Evolutionary conservation across 2,113 vertebrate genomes (phyloP).

Genomic region (Datnioides undecimradiatus): DNA sequence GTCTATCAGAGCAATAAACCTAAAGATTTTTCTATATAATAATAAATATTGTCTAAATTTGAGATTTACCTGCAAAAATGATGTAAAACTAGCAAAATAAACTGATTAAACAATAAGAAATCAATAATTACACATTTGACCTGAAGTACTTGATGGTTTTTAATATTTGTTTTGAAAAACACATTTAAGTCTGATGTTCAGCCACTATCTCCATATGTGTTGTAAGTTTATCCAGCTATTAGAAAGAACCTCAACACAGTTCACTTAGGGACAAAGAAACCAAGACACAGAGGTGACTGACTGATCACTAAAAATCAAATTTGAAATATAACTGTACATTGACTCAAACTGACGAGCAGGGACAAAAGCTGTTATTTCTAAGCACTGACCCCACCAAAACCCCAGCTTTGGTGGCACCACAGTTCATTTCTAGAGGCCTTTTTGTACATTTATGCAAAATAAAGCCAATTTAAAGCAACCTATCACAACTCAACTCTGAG

Average conservation of each 20-base stretch:
- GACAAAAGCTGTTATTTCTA: too few relatives aligned
- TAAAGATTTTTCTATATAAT: not conserved
- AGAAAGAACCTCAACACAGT: not conserved
- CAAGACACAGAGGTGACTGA: not conserved
- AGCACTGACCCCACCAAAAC: too few relatives aligned
- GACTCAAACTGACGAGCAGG: too few relatives aligned
- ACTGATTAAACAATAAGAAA: not conserved
- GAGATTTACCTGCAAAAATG: not conserved
- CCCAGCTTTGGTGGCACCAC: too few relatives aligned
- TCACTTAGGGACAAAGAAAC: not conserved
- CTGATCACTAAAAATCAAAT: not conserved
- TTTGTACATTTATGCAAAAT: too few relatives aligned
- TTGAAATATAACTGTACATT: not conserved
- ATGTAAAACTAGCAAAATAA: not conserved
- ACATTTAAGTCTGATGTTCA: not conserved
- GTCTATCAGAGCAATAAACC: not conserved
- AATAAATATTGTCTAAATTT: not conserved
- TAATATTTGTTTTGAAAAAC: not conserved
- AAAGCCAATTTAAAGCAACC: too few relatives aligned
- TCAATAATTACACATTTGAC: not conserved
- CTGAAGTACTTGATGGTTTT: not conserved
- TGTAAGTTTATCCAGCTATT: not conserved
- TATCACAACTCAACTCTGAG: too few relatives aligned
- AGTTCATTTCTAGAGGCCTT: too few relatives aligned
- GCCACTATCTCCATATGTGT: not conserved